Evolutionary conservation across 1,140 invertebrate species (phyloP).

Genomic region (Drosophila triauraria): DNA sequence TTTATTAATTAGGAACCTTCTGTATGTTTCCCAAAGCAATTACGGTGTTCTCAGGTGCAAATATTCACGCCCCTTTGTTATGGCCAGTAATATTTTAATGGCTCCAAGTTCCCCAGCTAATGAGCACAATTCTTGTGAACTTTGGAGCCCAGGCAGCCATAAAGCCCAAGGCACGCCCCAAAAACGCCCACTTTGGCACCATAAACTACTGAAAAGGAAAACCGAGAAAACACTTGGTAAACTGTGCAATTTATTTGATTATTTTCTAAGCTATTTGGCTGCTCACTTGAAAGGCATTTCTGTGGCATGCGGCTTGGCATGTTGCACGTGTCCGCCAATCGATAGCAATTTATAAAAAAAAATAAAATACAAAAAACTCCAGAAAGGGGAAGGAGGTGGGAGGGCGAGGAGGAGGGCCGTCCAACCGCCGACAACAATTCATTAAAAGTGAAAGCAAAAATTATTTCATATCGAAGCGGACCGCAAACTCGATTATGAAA

Average conservation of each 20-base stretch:
- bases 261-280: slow-evolving; percentile 33
- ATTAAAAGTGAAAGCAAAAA: slow-evolving; percentile 83
- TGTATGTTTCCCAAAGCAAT: slow-evolving; percentile 15
- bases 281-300: slow-evolving; percentile 57
- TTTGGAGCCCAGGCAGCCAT: slow-evolving; percentile 15
- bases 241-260: slow-evolving; percentile 42
- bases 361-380: not conserved
- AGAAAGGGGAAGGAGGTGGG: not conserved
- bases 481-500: slow-evolving; percentile 77
- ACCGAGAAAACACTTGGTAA: slow-evolving; percentile 23
- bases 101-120: slow-evolving; percentile 19
- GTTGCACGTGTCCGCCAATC: slow-evolving; percentile 76
- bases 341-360: slow-evolving; percentile 70
- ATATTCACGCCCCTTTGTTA: slow-evolving; percentile 49
- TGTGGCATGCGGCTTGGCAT: slow-evolving; percentile 74
- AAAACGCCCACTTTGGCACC: slow-evolving; percentile 52
- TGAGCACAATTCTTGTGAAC: slow-evolving; percentile 49
- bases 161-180: slow-evolving; percentile 18
- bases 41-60: slow-evolving; percentile 38
- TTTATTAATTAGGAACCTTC: slow-evolving; percentile 51
- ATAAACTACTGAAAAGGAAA: slow-evolving; percentile 56
- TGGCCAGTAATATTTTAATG: slow-evolving; percentile 27
- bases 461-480: slow-evolving; percentile 77
- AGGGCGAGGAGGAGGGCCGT: slow-evolving; percentile 9
- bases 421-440: slow-evolving; percentile 56